Evolutionary conservation across 2,797 vertebrate genomes (phyloP).

Genomic region (Bufotes viridis): DNA sequence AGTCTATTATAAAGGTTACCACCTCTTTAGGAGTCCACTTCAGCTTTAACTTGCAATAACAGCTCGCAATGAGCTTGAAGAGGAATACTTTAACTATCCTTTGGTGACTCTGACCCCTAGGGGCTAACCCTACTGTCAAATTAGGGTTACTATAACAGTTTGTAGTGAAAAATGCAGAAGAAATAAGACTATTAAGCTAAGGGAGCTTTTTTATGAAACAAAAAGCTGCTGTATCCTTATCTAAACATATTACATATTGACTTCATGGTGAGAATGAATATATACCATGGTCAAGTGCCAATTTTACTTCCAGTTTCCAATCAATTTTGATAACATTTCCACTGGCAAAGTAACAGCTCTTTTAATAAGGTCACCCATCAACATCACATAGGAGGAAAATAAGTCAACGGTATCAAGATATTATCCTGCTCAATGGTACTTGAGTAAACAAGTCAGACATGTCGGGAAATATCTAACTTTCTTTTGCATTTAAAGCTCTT

Average conservation of each 20-base stretch:
- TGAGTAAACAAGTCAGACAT: constrained; percentile 42
- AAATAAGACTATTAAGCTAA: not conserved
- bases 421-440: constrained; percentile 29
- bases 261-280: constrained; percentile 42
- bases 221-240: constrained; percentile 1
- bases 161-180: not conserved
- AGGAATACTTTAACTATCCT: no score
- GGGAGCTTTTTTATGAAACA: not conserved
- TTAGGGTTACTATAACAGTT: no score
- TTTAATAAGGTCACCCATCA: constrained; percentile 40
- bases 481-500: constrained; percentile 32
- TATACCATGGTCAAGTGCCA: constrained; percentile 41
- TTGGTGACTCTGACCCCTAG: no score
- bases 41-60: no score
- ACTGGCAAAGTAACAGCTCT: constrained; percentile 17
- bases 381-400: constrained; percentile 22
- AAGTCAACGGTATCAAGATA: constrained; percentile 43
- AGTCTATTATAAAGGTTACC: no score
- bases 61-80: no score
- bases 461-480: constrained; percentile 20
- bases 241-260: constrained; percentile 31
- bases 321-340: constrained; percentile 46
- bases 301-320: constrained; percentile 34
- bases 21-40: no score
- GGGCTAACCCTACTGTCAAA: no score